Percentiles rank a stretch among this genome's conserved stretches.
Evolutionary conservation across 2,113 vertebrate genomes (phyloP).

Genomic region (Ellobius talpinus): DNA sequence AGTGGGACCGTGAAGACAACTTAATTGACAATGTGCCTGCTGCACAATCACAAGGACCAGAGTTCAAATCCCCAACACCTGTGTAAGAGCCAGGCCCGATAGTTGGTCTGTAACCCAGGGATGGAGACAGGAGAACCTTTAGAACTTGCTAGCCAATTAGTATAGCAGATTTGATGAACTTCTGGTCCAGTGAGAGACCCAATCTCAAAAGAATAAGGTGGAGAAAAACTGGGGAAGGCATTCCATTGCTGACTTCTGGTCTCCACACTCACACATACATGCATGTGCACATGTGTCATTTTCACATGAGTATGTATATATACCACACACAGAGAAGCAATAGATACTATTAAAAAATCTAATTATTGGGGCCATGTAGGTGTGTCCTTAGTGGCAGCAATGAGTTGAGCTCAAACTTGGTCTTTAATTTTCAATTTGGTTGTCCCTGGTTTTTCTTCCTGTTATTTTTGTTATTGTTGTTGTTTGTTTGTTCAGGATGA

Average conservation of each 20-base stretch:
- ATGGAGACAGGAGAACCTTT: not conserved
- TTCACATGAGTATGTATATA: not conserved
- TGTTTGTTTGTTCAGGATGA: not conserved
- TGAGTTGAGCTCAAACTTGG: not conserved
- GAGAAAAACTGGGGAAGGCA: not conserved
- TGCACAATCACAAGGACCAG: not conserved
- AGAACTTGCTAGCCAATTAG: not conserved
- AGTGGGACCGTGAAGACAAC: not conserved
- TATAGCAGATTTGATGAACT: not conserved
- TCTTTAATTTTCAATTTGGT: not conserved
- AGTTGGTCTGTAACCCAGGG: not conserved
- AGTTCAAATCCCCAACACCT: not conserved
- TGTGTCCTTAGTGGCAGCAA: not conserved
- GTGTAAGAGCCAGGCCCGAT: not conserved
- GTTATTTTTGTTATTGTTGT: not conserved
- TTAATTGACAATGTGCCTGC: not conserved
- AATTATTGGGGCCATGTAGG: not conserved
- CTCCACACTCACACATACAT: not conserved
- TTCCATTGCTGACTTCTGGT: not conserved
- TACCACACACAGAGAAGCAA: not conserved
- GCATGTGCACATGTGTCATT: too few species aligned
- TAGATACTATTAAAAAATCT: not conserved
- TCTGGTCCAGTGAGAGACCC: not conserved
- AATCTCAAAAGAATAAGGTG: too few species aligned
- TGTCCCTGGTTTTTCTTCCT: rapidly evolving